Conservation (phyloP, 2,797 vertebrate species). For the Presbytis comata region DNA sequence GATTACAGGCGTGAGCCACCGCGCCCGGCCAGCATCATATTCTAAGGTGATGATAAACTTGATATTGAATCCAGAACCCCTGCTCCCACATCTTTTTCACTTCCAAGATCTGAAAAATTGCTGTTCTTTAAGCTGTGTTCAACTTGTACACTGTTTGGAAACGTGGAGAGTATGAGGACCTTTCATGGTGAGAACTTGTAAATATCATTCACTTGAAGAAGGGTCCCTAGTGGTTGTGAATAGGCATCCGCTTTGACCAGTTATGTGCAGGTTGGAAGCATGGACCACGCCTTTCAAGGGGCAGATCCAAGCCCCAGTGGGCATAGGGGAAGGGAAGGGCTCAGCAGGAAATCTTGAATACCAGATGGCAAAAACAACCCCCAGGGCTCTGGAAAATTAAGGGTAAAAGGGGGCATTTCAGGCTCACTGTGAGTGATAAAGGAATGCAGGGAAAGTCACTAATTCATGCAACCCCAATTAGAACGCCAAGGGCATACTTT, state of each 20-base stretch:
- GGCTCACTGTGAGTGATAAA: not conserved
- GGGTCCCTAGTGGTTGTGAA: too few relatives aligned
- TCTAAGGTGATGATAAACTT: not conserved
- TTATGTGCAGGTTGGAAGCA: not conserved
- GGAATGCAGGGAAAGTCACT: not conserved
- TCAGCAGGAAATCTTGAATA: not conserved
- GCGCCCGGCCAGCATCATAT: fast-evolving
- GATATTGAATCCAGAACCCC: not conserved
- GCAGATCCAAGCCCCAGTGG: not conserved
- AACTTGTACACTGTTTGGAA: not conserved
- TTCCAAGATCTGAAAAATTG: not conserved
- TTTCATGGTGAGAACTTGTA: not conserved
- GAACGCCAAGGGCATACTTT: not conserved
- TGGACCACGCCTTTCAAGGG: not conserved
- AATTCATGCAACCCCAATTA: not conserved
- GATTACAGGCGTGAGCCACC: too few relatives aligned
- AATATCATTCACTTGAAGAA: not conserved
- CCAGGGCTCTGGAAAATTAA: not conserved
- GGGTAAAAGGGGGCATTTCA: not conserved
- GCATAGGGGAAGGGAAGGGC: not conserved
- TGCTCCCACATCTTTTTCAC: not conserved
- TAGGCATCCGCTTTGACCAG: not conserved
- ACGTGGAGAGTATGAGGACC: not conserved
- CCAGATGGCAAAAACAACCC: not conserved
- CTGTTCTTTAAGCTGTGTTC: not conserved